Evolutionary conservation across 2,888 invertebrate species (phyloP).

Genomic region (Cosmorhoe ocellata): DNA sequence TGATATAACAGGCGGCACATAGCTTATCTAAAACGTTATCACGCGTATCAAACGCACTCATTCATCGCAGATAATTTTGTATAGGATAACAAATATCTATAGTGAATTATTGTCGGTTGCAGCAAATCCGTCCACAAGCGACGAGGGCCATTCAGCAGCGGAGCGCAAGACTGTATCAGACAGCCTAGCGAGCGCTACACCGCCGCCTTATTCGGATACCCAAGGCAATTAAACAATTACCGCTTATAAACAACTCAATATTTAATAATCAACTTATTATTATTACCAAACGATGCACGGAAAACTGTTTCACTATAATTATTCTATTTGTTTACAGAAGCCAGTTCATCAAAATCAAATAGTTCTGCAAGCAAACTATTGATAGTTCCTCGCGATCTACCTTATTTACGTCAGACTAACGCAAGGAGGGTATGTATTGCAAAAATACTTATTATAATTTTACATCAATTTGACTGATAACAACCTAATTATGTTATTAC

Average conservation of each 20-base stretch:
- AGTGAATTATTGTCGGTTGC: slow-evolving; percentile 50
- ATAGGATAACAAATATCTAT: slow-evolving; percentile 25
- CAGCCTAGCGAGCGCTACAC: slow-evolving; percentile 53
- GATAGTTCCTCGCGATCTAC: slow-evolving; percentile 75
- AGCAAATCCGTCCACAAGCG: slow-evolving; percentile 62
- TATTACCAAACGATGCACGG: slow-evolving; percentile 14
- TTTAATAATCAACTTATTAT: slow-evolving; percentile 16
- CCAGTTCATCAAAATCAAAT: slow-evolving; percentile 66
- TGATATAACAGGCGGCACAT: slow-evolving; percentile 38
- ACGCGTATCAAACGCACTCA: slow-evolving; percentile 60
- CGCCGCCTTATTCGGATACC: slow-evolving; percentile 63
- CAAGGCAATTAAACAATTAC: slow-evolving; percentile 54
- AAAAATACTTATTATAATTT: background rate
- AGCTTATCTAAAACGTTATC: slow-evolving; percentile 69
- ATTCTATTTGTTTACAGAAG: slow-evolving; percentile 53
- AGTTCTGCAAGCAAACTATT: slow-evolving; percentile 68
- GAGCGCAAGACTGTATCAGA: slow-evolving; percentile 58
- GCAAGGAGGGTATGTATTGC: slow-evolving; percentile 68
- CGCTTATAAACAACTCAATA: slow-evolving; percentile 15
- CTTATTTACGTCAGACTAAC: slow-evolving; percentile 80
- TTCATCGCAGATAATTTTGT: slow-evolving; percentile 61
- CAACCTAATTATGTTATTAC: slow-evolving; percentile 3
- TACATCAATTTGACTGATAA: slow-evolving; percentile 14
- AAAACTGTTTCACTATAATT: slow-evolving; percentile 21
- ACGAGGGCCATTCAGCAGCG: slow-evolving; percentile 46